Evolutionary conservation across 1,140 invertebrate species (phyloP), one percentile per base, ranked within the genome.

Genomic region (Leptestheria dahalacensis): DNA sequence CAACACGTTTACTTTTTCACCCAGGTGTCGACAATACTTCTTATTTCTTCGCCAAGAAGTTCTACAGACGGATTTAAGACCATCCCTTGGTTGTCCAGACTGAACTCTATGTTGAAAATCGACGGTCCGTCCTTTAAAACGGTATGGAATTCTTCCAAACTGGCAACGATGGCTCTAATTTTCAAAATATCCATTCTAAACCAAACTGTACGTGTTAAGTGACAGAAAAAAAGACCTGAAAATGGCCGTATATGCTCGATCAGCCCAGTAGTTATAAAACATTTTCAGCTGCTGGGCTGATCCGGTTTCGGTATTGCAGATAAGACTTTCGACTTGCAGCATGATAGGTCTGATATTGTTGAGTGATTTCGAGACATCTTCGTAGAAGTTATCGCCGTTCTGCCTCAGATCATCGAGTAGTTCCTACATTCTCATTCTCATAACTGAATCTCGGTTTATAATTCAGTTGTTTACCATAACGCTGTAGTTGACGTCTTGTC

Each of bases 271-370:
- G 26, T 55, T 28, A 28, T 55, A 55, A 29, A 29, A 55, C 3
- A 29, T 25, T n/a, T 55, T 24, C 53, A 55, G 21, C 33, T 55
- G 26, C 4, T 26, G 23, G 20, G 53, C 23, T 15, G 10, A 15
- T 18, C 53, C 53, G 3, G 53, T 55, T 33, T 55, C 26, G 10
- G 53, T 29, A 29, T 55, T 55, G 53, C 53, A 55, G 2, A 55
- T 33, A 10, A 55, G 21, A 55, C 53, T 55, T 29, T 55, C 53
- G 25, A 55, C 53, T 20, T 54, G 53, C 26, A 55, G 53, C n/a
- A 55, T 12, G 33, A 55, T 55, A 10, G 53, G 53, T 9, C 20
- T 26, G 26, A 55, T 29, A 1, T 55, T 33, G 15, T 26, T 29
- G 23, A 55, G 26, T 24, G 33, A n/a, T 29, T 33, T 12, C 1